Evolutionary conservation across 2,888 invertebrate species (phyloP).

Genomic region (Onchidella celtica): DNA sequence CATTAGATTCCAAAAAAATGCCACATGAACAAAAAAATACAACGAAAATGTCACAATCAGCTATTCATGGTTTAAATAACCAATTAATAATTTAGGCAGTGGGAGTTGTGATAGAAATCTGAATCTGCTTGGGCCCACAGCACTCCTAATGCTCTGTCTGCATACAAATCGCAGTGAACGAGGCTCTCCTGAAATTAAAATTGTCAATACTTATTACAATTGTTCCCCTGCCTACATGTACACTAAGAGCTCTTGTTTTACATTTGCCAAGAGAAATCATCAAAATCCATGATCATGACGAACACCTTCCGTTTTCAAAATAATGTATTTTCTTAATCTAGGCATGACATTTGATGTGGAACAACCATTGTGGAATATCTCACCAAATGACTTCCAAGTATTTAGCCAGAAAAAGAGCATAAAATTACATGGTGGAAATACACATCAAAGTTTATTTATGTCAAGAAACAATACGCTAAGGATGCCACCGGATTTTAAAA

Average conservation of each 20-base stretch:
- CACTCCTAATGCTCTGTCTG: constrained; percentile 57
- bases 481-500: too few relatives aligned
- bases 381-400: too few relatives aligned
- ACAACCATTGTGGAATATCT: not conserved
- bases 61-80: constrained; percentile 33
- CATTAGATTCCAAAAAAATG: too few relatives aligned
- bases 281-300: not conserved
- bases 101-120: constrained; percentile 1
- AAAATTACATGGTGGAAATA: too few relatives aligned
- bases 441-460: too few relatives aligned
- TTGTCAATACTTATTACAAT: constrained; percentile 21
- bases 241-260: not conserved
- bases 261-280: not conserved
- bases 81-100: constrained; percentile 27
- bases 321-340: not conserved
- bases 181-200: constrained; percentile 53
- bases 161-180: constrained; percentile 59
- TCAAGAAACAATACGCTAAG: too few relatives aligned
- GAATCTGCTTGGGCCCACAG: constrained; percentile 50
- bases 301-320: too few relatives aligned
- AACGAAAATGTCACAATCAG: too few relatives aligned
- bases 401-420: too few relatives aligned
- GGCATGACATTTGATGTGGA: not conserved
- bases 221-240: too few relatives aligned
- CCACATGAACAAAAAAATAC: too few relatives aligned